These are phyloP conservation scores for Hassar affinis DNA, from an alignment of 2,113 vertebrate species.

Conservation along the genomic window DNA sequence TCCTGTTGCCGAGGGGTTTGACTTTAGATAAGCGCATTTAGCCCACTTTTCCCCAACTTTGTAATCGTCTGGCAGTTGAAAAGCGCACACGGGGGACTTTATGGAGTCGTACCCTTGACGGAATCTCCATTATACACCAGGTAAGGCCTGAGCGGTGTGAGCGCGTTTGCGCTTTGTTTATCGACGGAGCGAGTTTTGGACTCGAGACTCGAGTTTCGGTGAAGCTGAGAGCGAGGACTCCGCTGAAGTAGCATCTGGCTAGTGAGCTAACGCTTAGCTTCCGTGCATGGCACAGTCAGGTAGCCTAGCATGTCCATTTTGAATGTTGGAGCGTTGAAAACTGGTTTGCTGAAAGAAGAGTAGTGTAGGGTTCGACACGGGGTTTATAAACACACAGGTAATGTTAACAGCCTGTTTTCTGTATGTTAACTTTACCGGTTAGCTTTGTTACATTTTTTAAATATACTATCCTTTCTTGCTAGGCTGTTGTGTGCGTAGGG, in stretches of 20 bases:
- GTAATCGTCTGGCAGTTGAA: neutral
- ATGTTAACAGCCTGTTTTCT: neutral
- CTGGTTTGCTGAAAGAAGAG: neutral
- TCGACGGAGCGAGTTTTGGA: constrained; percentile 1
- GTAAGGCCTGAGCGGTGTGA: neutral
- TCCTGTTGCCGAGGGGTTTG: constrained; percentile 14
- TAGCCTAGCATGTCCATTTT: constrained; percentile 27
- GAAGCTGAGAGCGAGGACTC: constrained; percentile 1
- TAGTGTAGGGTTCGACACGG: no score
- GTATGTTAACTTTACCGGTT: no score
- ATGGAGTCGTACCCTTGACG: constrained; percentile 11
- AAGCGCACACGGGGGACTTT: neutral
- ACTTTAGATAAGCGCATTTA: constrained; percentile 33
- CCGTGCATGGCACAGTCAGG: neutral
- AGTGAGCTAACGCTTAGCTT: neutral
- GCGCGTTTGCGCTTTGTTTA: neutral
- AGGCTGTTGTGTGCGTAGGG: neutral
- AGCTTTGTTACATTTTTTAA: neutral
- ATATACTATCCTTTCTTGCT: neutral
- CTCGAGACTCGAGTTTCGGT: neutral
- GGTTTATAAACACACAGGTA: neutral
- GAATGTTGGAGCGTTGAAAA: neutral
- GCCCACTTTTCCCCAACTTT: constrained; percentile 28
- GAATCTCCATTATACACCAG: neutral
- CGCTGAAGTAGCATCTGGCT: neutral